Conservation (phyloP, 1,140 invertebrate species). For the Brachystomella parvula region DNA sequence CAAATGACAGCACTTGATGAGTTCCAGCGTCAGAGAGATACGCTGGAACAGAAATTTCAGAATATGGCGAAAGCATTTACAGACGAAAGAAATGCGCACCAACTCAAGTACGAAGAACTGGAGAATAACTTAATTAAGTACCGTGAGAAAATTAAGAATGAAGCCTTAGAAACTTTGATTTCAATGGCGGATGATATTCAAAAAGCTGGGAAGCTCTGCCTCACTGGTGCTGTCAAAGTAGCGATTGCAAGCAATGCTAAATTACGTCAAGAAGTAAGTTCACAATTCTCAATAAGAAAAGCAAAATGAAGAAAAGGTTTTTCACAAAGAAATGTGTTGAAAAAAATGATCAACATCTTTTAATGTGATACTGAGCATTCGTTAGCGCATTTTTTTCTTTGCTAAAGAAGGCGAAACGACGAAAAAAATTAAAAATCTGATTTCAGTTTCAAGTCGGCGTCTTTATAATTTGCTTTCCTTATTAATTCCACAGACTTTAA, state of each 20-base stretch:
- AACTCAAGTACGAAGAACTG: conserved; percentile 31
- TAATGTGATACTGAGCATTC: background rate
- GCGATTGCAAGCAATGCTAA: conserved; percentile 28
- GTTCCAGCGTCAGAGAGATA: conserved; percentile 29
- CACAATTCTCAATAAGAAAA: too few species aligned
- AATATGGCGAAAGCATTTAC: conserved; percentile 20
- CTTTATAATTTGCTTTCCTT: too few species aligned
- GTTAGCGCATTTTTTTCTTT: too few species aligned
- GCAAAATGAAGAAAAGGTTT: conserved; percentile 17
- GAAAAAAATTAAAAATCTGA: too few species aligned
- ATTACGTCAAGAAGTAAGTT: background rate
- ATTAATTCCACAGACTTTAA: background rate
- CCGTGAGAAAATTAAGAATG: conserved; percentile 29
- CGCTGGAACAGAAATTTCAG: conserved; percentile 15
- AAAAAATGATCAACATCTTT: background rate
- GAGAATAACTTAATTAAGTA: conserved; percentile 33
- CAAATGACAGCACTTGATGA: conserved; percentile 33
- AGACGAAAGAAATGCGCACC: conserved; percentile 17
- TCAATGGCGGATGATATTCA: conserved; percentile 31
- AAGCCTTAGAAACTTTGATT: conserved; percentile 25
- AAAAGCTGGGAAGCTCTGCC: conserved; percentile 31
- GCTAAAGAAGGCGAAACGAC: too few species aligned
- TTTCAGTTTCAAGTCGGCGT: too few species aligned
- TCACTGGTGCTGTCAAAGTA: conserved; percentile 30
- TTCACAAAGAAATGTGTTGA: conserved; percentile 2